Percentiles rank a stretch among this genome's conserved stretches.
phyloP scores from a whole-genome alignment of 2,113 vertebrate genomes.

The Petroica traversi region DNA sequence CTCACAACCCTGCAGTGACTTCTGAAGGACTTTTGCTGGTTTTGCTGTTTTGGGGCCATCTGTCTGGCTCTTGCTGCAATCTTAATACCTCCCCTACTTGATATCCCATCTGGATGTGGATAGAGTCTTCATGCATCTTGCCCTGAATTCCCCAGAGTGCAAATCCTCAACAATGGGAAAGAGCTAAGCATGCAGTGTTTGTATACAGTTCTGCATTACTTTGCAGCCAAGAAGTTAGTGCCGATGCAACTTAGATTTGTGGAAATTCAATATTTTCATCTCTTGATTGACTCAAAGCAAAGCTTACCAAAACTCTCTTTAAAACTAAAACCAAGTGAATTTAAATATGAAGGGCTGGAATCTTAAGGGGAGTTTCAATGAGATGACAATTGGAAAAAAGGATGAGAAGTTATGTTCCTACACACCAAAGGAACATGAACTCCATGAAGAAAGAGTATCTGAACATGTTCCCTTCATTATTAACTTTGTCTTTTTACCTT shows the following conservation, averaged over 20 bases:
- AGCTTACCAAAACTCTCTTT: background rate
- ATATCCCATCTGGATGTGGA: background rate
- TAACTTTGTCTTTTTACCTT: background rate
- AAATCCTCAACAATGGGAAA: background rate
- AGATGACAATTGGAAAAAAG: background rate
- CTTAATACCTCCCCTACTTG: background rate
- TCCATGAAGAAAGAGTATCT: background rate
- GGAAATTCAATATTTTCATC: background rate
- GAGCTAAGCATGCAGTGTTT: background rate
- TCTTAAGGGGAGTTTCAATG: background rate
- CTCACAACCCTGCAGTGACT: no score
- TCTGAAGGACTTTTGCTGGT: background rate
- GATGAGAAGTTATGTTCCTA: accelerated
- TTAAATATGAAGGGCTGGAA: background rate
- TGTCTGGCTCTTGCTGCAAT: background rate
- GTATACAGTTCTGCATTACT: background rate
- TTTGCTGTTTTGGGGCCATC: background rate
- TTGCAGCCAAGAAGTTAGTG: background rate
- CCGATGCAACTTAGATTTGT: background rate
- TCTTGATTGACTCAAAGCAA: background rate
- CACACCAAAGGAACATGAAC: background rate
- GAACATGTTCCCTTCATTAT: background rate
- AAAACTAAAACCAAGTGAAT: background rate
- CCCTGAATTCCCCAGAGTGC: background rate
- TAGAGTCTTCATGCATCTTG: background rate